Conservation (phyloP, 2,797 vertebrate species). For the Dryobates pubescens region DNA sequence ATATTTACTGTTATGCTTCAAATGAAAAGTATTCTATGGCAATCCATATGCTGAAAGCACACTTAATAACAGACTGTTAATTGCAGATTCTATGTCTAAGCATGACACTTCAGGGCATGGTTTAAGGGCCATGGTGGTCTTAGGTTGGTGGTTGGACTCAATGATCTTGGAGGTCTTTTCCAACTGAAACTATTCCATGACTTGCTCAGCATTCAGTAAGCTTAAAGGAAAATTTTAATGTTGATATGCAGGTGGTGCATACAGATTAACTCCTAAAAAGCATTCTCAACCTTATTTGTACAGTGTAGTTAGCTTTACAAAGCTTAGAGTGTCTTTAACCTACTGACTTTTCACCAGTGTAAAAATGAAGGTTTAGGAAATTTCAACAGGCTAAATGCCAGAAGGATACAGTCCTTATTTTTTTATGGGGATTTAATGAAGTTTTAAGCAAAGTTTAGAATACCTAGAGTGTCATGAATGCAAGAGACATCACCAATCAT, state of each 20-base stretch:
- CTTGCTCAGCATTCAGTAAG: not conserved
- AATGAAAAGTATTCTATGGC: not conserved
- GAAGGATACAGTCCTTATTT: not conserved
- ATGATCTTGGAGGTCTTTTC: no score
- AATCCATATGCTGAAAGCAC: not conserved
- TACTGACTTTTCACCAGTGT: not conserved
- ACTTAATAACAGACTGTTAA: not conserved
- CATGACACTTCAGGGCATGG: not conserved
- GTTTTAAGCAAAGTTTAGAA: not conserved
- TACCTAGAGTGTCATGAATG: not conserved
- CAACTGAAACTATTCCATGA: no score
- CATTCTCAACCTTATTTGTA: not conserved
- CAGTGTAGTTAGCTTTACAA: not conserved
- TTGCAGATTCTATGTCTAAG: not conserved
- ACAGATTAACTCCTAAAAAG: not conserved
- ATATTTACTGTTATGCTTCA: not conserved
- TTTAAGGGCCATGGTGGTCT: no score
- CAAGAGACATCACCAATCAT: not conserved
- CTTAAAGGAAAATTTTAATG: not conserved
- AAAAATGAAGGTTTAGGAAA: not conserved
- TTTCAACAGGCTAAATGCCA: not conserved
- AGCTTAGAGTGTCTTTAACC: not conserved
- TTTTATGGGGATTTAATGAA: not conserved
- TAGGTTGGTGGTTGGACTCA: no score
- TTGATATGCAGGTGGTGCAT: not conserved